Evolutionary conservation across 2,888 invertebrate genomes (phyloP).

Genomic region (Stenchaetothrips biformis): DNA sequence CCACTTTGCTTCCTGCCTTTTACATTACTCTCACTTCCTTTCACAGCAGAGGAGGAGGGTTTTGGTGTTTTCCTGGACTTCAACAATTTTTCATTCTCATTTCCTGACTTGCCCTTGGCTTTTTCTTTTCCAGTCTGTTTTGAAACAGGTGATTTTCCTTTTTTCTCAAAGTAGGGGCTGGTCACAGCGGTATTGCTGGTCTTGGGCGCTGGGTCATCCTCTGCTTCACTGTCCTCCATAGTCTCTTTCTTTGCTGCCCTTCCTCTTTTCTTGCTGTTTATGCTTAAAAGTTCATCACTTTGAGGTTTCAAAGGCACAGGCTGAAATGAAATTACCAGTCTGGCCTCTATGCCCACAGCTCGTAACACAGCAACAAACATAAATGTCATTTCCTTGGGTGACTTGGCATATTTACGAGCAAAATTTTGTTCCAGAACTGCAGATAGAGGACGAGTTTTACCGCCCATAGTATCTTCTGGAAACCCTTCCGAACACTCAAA

Average conservation of each 20-base stretch:
- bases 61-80: conserved; percentile 34
- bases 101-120: conserved; percentile 47
- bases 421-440: conserved; percentile 55
- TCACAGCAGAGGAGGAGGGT: conserved; percentile 31
- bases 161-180: conserved; percentile 33
- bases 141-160: conserved; percentile 30
- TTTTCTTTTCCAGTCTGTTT: conserved; percentile 41
- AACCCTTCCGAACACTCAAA: conserved; percentile 51
- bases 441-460: conserved; percentile 43
- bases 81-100: conserved; percentile 31
- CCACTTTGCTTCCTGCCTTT: conserved; percentile 45
- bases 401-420: conserved; percentile 56
- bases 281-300: conserved; percentile 41
- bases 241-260: conserved; percentile 34
- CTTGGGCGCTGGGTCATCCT: conserved; percentile 30
- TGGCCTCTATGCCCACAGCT: conserved; percentile 72
- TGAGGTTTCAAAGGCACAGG: conserved; percentile 68
- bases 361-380: conserved; percentile 73
- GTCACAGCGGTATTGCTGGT: background rate
- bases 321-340: conserved; percentile 75
- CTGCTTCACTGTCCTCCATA: conserved; percentile 30
- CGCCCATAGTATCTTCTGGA: conserved; percentile 38
- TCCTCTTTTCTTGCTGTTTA: conserved; percentile 34
- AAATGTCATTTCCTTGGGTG: conserved; percentile 65
- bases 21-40: conserved; percentile 29